Evolutionary conservation across 2,113 vertebrate genomes (phyloP).

Genomic region (Cisticola juncidis): DNA sequence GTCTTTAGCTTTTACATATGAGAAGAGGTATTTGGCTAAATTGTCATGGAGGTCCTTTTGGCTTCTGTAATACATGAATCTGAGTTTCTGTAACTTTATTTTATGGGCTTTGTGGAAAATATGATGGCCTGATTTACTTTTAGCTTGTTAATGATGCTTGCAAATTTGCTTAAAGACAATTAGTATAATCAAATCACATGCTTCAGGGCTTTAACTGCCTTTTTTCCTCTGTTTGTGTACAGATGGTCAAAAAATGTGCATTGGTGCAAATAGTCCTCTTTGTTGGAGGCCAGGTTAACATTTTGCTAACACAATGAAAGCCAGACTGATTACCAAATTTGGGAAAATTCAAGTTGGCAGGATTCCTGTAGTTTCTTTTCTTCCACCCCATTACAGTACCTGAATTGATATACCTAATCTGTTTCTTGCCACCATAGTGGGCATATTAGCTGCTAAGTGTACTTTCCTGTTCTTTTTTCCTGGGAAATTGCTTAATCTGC

Average conservation of each 20-base stretch:
- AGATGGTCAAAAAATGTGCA: background rate
- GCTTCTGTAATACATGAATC: background rate
- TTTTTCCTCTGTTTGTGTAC: background rate
- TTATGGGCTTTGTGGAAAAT: background rate
- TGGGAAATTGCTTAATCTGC: background rate
- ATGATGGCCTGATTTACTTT: background rate
- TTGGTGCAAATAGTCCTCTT: background rate
- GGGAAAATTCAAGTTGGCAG: background rate
- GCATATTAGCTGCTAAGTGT: background rate
- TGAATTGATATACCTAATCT: background rate
- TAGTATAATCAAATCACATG: background rate
- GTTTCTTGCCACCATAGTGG: background rate
- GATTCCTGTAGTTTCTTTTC: background rate
- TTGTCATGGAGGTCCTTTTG: background rate
- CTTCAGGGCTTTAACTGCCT: background rate
- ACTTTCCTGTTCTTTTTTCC: background rate
- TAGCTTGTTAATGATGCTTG: background rate
- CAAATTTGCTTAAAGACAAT: slow-evolving; percentile 6
- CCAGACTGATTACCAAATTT: background rate
- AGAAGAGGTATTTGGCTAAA: background rate
- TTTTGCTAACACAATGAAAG: background rate
- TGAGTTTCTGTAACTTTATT: background rate
- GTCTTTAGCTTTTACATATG: background rate
- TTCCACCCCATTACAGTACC: background rate
- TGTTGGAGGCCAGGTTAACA: background rate